Base-by-base conservation (phyloP, 2,113 vertebrate genomes). In the Ophthalmotilapia sp. region DNA sequence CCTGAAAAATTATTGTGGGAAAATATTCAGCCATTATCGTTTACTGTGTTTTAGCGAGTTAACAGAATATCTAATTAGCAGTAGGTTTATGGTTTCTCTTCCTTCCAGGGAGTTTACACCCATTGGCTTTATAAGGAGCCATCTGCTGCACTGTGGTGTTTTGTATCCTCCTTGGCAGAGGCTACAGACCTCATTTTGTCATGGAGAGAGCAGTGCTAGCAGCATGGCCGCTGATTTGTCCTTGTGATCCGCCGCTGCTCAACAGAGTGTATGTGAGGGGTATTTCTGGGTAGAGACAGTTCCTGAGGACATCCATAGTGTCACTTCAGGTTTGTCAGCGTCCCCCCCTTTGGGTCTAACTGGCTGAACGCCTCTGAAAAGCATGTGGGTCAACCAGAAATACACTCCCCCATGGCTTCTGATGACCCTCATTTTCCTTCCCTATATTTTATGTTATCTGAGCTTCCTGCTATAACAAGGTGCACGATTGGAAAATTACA, bases 321-420 rank as follows among this genome's bases (percentile, higher is more conserved):
- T 93, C 91, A 91, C 90, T 90, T 93, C 88, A 91, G 82, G 89
- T 94, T 95, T 93, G 83, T 95, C 91, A 94, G 85, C 29, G 3
- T 85, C 55, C n/a, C 45, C 85, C 85, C 89, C 89, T 87, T 87
- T 86, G 86, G 94, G 88, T 90, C 82, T 15, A 36, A 82, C 81
- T 88, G 86, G 81, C 89, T 81, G 56, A 83, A 60, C 17, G 45
- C 86, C 56, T 93, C 65, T 73, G 73, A 88, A 91, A 90, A 90
- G 68, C 91, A 92, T 91, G 80, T 93, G 92, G 92, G 88, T 91
- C 90, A 91, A 90, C 89, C 86, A 93, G 87, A 94, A 95, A 94
- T 91, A 92, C 91, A 56, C 38, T 33, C 47, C 88, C 91, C 89
- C 38, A 80, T 88, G 84, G 92, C 93, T 91, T 81, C 45, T 70